phyloP scores from a whole-genome alignment of 2,888 invertebrate genomes.

The Synergus umbraculus region DNA sequence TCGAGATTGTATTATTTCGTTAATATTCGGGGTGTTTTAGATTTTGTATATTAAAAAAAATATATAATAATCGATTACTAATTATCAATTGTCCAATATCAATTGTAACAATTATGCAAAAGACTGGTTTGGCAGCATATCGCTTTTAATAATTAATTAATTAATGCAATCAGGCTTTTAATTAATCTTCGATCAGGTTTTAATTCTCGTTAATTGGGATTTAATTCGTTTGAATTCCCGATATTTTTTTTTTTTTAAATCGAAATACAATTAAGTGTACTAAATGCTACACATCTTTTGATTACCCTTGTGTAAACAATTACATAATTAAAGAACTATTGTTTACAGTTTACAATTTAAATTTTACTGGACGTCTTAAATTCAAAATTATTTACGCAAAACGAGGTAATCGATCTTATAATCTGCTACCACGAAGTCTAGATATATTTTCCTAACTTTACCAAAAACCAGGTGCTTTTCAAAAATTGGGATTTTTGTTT shows the following conservation, averaged over 20 bases:
- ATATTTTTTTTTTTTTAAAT: background rate
- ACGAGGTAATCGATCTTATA: background rate
- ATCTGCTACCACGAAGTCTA: background rate
- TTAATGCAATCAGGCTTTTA: background rate
- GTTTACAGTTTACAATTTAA: background rate
- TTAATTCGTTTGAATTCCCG: background rate
- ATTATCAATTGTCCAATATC: background rate
- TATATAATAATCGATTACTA: background rate
- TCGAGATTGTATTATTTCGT: conserved; percentile 12
- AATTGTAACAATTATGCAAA: background rate
- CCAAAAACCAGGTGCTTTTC: background rate
- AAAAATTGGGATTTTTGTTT: background rate
- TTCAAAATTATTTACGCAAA: background rate
- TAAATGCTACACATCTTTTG: conserved; percentile 28
- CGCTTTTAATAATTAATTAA: background rate
- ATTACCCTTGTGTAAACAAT: background rate
- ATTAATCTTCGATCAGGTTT: background rate
- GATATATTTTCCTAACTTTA: background rate
- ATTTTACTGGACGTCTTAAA: background rate
- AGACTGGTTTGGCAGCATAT: background rate
- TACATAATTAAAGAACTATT: background rate
- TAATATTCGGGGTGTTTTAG: conserved; percentile 2
- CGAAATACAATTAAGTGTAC: background rate
- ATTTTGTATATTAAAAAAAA: background rate
- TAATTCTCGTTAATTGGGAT: background rate